These are phyloP conservation scores for Calameuta idolon DNA, from an alignment of 2,888 invertebrate genomes.

Conservation along the genomic window DNA sequence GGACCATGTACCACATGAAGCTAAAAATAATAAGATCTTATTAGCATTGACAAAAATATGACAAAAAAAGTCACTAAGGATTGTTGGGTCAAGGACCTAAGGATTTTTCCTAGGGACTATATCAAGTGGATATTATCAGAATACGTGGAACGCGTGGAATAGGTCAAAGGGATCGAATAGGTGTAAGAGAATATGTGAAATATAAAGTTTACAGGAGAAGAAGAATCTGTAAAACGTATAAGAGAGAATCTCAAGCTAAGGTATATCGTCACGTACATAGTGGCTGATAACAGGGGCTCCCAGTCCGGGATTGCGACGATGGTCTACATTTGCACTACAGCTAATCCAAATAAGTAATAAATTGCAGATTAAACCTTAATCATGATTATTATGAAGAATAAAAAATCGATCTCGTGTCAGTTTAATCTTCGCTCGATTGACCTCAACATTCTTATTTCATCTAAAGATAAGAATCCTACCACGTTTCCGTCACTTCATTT, in stretches of 20 bases:
- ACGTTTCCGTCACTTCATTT: not conserved
- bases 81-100: not conserved
- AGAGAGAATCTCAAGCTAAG: conserved; percentile 17
- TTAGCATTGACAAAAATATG: not conserved
- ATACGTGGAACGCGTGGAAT: not conserved
- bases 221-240: not conserved
- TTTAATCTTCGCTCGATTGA: not conserved
- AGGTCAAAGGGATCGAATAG: conserved; percentile 3
- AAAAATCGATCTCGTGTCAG: not conserved
- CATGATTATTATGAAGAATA: not conserved
- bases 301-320: not conserved
- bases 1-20: not conserved
- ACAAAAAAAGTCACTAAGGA: not conserved
- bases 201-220: conserved; percentile 9
- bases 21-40: not conserved
- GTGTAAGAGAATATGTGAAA: not conserved
- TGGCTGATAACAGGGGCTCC: conserved; percentile 28
- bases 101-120: not conserved
- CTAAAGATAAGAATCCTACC: not conserved
- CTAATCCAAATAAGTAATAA: not conserved
- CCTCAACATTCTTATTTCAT: not conserved
- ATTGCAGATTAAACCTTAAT: not conserved
- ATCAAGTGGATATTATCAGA: not conserved
- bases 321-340: not conserved
- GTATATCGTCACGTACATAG: conserved; percentile 32